Base-by-base conservation (phyloP, 2,797 vertebrate species). In the Betta splendens region DNA sequence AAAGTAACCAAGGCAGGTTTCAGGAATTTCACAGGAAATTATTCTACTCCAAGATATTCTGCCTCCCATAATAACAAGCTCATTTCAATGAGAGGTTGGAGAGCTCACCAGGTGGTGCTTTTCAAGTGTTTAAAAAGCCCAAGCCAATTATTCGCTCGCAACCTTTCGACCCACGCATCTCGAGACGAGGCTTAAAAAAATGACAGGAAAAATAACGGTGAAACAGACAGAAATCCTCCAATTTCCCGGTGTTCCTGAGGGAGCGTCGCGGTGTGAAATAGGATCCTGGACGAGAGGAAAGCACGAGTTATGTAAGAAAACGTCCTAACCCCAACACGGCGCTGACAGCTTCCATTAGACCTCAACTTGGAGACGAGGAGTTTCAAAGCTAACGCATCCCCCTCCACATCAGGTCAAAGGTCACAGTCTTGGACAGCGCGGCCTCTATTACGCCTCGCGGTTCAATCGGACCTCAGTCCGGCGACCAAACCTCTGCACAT, bases 121-220 rank as follows among this genome's bases (percentile, higher is more conserved):
- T n/a, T 45, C 7, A 55, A 45, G 43, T 23, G 44, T 68, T 55
- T 26, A 26, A 58, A 72, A 43, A 50, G 35, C 15, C 4, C 11
- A 11, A 11, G 31, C 49, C 71, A 81, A 81, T 84, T 78, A 81
- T 51, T 45, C 2, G 1, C 58, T 52, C 22, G 29, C 2, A 2
- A 71, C 60, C 59, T 67, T 42, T 39, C 4, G 52, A 73, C 57
- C 58, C 28, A 1, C 1, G 5, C 33, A 38, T 32, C 23, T 15
- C 15, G 7, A 58, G 20, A 28, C 3, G 5, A 51, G 42, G 26
- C n/a, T 54, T 36, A 16, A 11, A 25, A 37, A 18, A 4, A 17
- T 2, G 21, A 44, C 32, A 28, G 54, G n/a, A 42, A n/a, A 35
- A 66, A 72, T 67, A 44, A 37, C 8, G 9, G 32, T 1, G 9